Evolutionary conservation across 2,113 vertebrate species (phyloP).

Genomic region (Colinus virginianus): DNA sequence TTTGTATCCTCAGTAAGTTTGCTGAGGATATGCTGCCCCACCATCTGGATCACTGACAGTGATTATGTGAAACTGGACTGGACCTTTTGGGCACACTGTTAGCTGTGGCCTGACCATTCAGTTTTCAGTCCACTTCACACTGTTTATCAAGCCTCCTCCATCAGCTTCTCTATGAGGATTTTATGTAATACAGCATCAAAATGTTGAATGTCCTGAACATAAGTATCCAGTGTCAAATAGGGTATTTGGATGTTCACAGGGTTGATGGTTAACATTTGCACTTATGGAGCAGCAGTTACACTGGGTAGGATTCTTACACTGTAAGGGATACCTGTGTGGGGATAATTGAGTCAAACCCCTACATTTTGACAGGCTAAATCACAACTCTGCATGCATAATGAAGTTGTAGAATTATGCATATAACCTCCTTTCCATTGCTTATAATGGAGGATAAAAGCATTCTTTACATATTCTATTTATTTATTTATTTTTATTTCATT

Average conservation of each 20-base stretch:
- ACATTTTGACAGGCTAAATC: not conserved
- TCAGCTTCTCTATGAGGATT: not conserved
- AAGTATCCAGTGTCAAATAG: not conserved
- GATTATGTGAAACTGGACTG: not conserved
- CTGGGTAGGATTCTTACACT: not conserved
- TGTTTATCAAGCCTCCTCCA: not conserved
- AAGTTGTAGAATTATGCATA: not conserved
- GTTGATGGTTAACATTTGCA: not conserved
- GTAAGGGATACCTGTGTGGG: not conserved
- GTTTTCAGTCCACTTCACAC: not conserved
- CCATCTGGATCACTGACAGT: not conserved
- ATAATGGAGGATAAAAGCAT: not conserved
- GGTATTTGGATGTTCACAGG: not conserved
- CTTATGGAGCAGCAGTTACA: not conserved
- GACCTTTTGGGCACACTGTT: not conserved
- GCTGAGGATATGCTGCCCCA: not conserved
- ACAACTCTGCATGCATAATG: not conserved
- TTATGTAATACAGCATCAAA: not conserved
- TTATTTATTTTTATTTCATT: not conserved
- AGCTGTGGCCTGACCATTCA: not conserved
- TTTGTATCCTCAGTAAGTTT: not conserved
- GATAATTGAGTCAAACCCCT: not conserved
- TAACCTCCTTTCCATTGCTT: not conserved
- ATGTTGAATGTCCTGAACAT: not conserved
- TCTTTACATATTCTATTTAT: not conserved